Evolutionary conservation across 2,797 vertebrate genomes (phyloP), one percentile per base, ranked within the genome.

Genomic region (Mormyrus proboscirostris): DNA sequence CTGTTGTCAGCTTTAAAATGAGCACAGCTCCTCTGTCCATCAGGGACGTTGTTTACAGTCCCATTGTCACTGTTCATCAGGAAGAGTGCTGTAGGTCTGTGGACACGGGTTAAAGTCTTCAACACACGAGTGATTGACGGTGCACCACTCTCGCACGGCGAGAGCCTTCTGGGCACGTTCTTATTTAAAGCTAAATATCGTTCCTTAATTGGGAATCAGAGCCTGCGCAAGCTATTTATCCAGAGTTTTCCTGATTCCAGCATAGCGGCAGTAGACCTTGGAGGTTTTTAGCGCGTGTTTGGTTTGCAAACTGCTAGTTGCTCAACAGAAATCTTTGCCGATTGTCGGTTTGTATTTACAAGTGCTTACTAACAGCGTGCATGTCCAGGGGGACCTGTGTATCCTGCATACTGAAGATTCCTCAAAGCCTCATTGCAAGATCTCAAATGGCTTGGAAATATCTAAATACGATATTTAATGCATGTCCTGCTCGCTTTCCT

Each of bases 1-100:
- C 22, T 25, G 22, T 89, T 85, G 79, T 89, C 88, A 88, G 69
- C 51, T 88, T 82, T 88, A 33, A 88, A 88, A 82, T 88, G 73
- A 88, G 49, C 19, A 76, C 53, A 49, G 38, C 29, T 47, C 12
- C 53, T 57, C n/a, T 19, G 29, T 25, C 79, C 22, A 65, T 33
- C 88, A 88, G 88, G 88, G 53, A 25, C 44, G 4, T 29, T 55
- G 88, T 88, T 88, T 88, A 82, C 88, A 53, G 69, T 69, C 73
- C 76, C 87, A 76, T 53, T 88, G 73, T 82, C 14, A 88, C 69
- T 55, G 38, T 88, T 88, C 73, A 44, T 79, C 73, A 44, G 14
- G 38, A 79, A 44, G 73, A 79, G 73, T 19, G 73, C 33, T n/a
- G 73, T 79, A 79, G 5, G 73, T 41, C 38, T n/a, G 33, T n/a